Percentiles rank a stretch among this genome's conserved stretches.
Conservation (phyloP, 2,113 vertebrate species). For the Polyodon spathula region DNA sequence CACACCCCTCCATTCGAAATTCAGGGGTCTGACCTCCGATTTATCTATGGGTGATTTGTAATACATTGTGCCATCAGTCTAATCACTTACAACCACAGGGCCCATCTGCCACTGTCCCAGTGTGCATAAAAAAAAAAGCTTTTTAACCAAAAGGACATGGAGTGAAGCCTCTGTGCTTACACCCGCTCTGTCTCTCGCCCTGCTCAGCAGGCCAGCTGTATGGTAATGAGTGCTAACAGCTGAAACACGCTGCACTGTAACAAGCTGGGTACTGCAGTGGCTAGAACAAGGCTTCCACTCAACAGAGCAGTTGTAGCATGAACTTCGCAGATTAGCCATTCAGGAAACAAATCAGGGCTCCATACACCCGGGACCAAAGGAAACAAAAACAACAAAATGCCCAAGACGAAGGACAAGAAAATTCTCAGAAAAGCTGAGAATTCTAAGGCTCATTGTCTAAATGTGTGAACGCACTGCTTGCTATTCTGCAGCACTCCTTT, state of each 20-base stretch:
- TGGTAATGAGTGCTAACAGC: conserved; percentile 88
- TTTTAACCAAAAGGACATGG: conserved; percentile 62
- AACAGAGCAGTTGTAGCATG: conserved; percentile 68
- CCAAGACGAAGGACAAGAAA: conserved; percentile 24
- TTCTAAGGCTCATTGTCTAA: conserved; percentile 23
- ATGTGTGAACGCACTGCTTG: conserved; percentile 11
- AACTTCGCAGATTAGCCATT: conserved; percentile 85
- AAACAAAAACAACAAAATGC: conserved; percentile 34
- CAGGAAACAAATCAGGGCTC: conserved; percentile 63
- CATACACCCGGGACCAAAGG: conserved; percentile 40
- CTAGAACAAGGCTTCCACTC: conserved; percentile 74
- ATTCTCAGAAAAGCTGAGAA: conserved; percentile 12
- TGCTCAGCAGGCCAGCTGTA: conserved; percentile 93
- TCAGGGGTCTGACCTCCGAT: conserved; percentile 66
- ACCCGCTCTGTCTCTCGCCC: conserved; percentile 49
- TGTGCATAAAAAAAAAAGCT: conserved; percentile 26
- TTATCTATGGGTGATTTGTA: conserved; percentile 70
- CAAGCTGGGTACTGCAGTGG: conserved; percentile 69
- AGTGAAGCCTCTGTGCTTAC: conserved; percentile 53
- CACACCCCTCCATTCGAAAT: conserved; percentile 58
- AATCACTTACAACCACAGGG: conserved; percentile 73
- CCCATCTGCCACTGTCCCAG: conserved; percentile 65
- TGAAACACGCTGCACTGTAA: conserved; percentile 74
- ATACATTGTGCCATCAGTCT: conserved; percentile 66
- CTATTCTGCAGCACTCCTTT: conserved; percentile 18